A percentile compares a stretch with the other conserved stretches of the same genome.
These are phyloP conservation scores for Danio choprae DNA, from an alignment of 2,797 vertebrate genomes.

Conservation along the genomic window DNA sequence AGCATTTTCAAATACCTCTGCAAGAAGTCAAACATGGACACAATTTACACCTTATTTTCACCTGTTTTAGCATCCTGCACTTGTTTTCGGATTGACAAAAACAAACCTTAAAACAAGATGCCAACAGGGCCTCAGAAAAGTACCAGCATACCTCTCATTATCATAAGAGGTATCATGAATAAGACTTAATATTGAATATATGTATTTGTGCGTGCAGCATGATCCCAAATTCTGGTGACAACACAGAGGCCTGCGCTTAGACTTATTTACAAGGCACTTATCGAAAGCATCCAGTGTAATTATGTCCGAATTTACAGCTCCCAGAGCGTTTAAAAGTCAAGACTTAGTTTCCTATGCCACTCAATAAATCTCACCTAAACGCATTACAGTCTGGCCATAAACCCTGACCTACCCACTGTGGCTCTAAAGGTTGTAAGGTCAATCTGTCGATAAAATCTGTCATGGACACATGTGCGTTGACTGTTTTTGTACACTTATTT, in stretches of 20 bases:
- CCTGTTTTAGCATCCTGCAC: too few species aligned
- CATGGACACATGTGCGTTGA: background rate
- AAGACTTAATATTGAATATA: too few species aligned
- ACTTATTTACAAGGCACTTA: too few species aligned
- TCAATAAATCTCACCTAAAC: constrained; percentile 4
- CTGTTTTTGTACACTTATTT: background rate
- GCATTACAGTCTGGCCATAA: background rate
- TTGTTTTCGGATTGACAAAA: too few species aligned
- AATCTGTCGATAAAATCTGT: background rate
- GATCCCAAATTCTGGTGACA: background rate
- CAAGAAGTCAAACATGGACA: too few species aligned
- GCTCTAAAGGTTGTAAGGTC: background rate
- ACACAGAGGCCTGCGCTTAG: background rate
- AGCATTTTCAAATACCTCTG: too few species aligned
- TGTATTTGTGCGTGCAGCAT: background rate
- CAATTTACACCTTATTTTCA: too few species aligned
- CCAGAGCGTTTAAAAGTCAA: background rate
- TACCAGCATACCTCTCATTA: too few species aligned
- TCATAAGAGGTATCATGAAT: background rate
- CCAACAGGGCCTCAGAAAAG: too few species aligned
- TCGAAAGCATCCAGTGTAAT: background rate
- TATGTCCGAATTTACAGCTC: background rate
- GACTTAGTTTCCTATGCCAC: background rate
- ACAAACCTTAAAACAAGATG: too few species aligned
- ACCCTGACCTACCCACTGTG: background rate